Conservation (phyloP, 1,140 invertebrate genomes). For the Planococcus citri region DNA sequence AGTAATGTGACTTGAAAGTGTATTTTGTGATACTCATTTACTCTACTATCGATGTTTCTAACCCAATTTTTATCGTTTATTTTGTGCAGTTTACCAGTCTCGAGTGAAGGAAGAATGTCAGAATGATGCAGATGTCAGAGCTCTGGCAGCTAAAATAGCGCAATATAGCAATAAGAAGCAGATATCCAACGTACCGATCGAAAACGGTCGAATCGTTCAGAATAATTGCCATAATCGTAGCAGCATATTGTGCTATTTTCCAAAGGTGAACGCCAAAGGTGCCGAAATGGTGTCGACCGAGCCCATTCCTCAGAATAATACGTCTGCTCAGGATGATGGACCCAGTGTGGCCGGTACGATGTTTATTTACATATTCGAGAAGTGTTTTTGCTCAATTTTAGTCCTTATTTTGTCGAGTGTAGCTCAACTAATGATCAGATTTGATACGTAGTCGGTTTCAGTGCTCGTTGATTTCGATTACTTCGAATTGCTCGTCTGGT, state of each 20-base stretch:
- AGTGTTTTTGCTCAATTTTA: too few relatives aligned
- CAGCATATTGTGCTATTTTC: constrained; percentile 10
- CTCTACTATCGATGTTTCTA: too few relatives aligned
- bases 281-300: not conserved
- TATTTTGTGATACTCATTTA: not conserved
- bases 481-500: too few relatives aligned
- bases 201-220: not conserved
- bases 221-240: constrained; percentile 2
- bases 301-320: not conserved
- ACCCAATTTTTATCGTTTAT: not conserved
- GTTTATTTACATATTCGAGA: too few relatives aligned
- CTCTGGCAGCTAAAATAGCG: constrained; percentile 70
- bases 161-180: constrained; percentile 69
- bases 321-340: not conserved
- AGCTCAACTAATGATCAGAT: too few relatives aligned
- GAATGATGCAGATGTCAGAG: constrained; percentile 73
- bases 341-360: not conserved
- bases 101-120: constrained; percentile 53
- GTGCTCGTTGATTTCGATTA: too few relatives aligned
- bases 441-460: too few relatives aligned
- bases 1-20: not conserved
- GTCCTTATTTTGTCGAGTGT: too few relatives aligned
- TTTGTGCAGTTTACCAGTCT: not conserved
- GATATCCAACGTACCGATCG: constrained; percentile 23
- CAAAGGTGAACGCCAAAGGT: not conserved